phyloP scores from a whole-genome alignment of 2,888 invertebrate species.

The Diaperis boleti region DNA sequence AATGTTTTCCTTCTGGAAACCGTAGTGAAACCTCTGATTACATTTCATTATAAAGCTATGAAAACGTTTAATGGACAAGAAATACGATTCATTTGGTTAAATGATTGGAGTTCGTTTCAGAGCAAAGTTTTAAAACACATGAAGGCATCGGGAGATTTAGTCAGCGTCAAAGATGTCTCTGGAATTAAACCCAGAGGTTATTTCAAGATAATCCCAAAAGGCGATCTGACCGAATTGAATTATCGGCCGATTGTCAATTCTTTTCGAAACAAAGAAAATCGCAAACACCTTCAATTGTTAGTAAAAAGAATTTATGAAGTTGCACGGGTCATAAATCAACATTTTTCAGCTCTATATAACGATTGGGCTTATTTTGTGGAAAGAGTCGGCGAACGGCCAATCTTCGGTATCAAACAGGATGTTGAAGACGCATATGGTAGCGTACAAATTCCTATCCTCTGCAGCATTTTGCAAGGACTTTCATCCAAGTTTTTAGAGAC shows the following conservation, averaged over 20 bases:
- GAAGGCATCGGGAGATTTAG: not conserved
- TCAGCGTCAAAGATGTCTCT: not conserved
- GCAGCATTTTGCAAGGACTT: constrained; percentile 26
- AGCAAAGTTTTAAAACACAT: constrained; percentile 7
- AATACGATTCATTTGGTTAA: constrained; percentile 43
- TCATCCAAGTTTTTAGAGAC: constrained; percentile 12
- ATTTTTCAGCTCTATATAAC: constrained; percentile 31
- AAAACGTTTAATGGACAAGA: constrained; percentile 40
- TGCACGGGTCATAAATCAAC: constrained; percentile 27
- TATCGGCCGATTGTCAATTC: constrained; percentile 46
- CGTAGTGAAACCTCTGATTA: constrained; percentile 49
- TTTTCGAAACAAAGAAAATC: constrained; percentile 29
- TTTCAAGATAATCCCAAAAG: constrained; percentile 48
- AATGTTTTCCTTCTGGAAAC: constrained; percentile 45
- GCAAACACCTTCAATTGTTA: constrained; percentile 28
- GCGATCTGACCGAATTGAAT: constrained; percentile 27
- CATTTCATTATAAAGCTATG: constrained; percentile 45
- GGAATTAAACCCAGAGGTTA: constrained; percentile 38
- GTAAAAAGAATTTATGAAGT: constrained; percentile 38
- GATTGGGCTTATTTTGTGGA: constrained; percentile 44
- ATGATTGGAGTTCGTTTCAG: constrained; percentile 45
- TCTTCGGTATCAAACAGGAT: constrained; percentile 49
- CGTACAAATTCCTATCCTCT: constrained; percentile 42
- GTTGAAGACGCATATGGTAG: constrained; percentile 51
- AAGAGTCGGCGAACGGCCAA: constrained; percentile 17